Evolutionary conservation across 2,888 invertebrate genomes (phyloP), one percentile per base, ranked within the genome.

Genomic region (Hyposoter dolosus): DNA sequence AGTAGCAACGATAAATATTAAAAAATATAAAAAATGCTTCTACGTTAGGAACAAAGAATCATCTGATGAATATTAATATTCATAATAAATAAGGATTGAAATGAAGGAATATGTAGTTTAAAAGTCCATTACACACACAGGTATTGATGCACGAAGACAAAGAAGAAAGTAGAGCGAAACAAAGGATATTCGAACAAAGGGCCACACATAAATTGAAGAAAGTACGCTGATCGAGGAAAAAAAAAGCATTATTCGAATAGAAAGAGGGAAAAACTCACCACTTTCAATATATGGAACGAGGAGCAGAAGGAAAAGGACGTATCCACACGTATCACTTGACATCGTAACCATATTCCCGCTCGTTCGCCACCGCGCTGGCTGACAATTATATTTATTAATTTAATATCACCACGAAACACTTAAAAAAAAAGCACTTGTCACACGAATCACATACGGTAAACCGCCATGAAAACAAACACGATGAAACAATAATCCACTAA

Each of bases 251-350:
- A 15, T 71, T 71, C 4, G 10, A 47, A 66, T 15, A 69, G 78
- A 74, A 50, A 65, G 17, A 53, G 17, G 3, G 56, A 40, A 85
- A 82, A 45, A 95, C 96, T 96, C 93, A 96, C 96, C 96, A 95
- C 96, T 96, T 95, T 96, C 96, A 93, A 96, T 96, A 94, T 96
- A 96, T 91, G 96, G 96, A 93, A 96, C 95, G 93, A 96, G 95
- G 93, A 96, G 95, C 93, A 96, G 95, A 94, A 96, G 95, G 95
- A 96, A 96, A 93, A 96, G 95, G 94, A 96, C 95, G 95, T 96
- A 96, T 93, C 94, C 94, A 92, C 93, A 94, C 92, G 92, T 94
- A 91, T 93, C 93, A 92, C 93, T 93, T 91, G 92, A 90, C 93
- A 93, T 93, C 90, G 91, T 93, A 91, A 93, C 91, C 91, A 92